phyloP scores from a whole-genome alignment of 2,797 vertebrate species.

The Carapus acus region DNA sequence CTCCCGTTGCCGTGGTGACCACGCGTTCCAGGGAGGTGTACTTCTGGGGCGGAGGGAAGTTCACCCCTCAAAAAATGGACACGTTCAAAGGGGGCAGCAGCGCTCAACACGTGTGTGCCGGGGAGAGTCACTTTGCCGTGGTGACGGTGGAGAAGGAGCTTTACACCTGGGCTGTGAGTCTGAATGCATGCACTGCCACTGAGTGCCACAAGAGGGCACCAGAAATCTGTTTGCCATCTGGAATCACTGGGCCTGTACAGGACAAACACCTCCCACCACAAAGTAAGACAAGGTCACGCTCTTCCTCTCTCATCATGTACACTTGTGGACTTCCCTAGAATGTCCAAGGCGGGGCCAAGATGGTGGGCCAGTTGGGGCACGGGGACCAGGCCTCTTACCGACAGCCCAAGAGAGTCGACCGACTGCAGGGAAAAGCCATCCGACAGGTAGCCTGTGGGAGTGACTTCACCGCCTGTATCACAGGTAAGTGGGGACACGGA shows the following conservation, averaged over 20 bases:
- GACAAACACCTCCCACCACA: too few species aligned
- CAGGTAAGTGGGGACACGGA: conserved; percentile 73
- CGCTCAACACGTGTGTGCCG: conserved; percentile 93
- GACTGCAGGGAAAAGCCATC: conserved; percentile 91
- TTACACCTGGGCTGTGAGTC: conserved; percentile 98
- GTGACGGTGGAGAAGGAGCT: conserved; percentile 99
- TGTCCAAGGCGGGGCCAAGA: conserved; percentile 92
- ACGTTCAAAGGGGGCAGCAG: conserved; percentile 95
- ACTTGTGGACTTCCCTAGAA: conserved; percentile 70
- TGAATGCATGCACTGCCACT: background rate
- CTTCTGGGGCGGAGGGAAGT: conserved; percentile 98
- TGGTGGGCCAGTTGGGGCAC: conserved; percentile 94
- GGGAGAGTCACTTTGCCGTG: conserved; percentile 97
- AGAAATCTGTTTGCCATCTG: too few species aligned
- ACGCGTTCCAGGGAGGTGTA: conserved; percentile 95
- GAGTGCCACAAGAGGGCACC: too few species aligned
- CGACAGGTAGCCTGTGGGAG: conserved; percentile 92
- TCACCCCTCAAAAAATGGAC: conserved; percentile 95
- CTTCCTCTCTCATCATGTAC: conserved; percentile 3
- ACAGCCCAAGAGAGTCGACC: conserved; percentile 91
- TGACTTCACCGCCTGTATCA: conserved; percentile 94
- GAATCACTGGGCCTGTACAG: too few species aligned
- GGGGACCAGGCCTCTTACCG: conserved; percentile 95
- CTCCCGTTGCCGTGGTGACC: conserved; percentile 93
- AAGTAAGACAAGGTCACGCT: background rate